Conservation (phyloP, 2,113 vertebrate species). For the Cygnus atratus region DNA sequence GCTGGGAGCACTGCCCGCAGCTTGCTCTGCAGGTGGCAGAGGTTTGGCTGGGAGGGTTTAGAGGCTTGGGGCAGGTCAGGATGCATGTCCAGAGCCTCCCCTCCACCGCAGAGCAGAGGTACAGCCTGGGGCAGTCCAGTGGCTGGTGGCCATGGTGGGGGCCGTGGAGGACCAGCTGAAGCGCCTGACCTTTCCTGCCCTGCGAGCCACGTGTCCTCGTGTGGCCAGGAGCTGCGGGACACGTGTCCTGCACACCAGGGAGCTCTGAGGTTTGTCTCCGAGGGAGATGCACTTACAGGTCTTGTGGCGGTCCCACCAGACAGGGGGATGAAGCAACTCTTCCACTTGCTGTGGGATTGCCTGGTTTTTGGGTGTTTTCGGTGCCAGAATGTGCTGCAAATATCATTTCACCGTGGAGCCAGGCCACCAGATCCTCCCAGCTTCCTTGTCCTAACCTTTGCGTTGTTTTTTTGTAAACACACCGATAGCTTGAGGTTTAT, state of each 20-base stretch:
- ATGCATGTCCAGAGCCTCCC: neutral
- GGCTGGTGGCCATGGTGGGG: neutral
- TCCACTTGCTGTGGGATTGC: neutral
- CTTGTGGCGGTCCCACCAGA: neutral
- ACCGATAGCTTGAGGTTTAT: conserved; percentile 52
- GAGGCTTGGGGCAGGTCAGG: neutral
- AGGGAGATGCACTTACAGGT: neutral
- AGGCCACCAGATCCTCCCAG: neutral
- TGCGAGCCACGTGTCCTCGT: neutral
- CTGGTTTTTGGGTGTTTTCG: neutral
- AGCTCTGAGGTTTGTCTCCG: neutral
- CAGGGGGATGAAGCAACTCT: neutral
- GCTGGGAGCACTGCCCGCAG: neutral
- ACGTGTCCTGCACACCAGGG: fast-evolving
- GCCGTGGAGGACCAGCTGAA: neutral
- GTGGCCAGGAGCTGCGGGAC: neutral
- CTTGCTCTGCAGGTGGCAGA: neutral
- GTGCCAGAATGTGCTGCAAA: neutral
- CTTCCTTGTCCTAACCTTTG: conserved; percentile 62
- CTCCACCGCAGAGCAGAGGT: neutral
- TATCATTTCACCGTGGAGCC: neutral
- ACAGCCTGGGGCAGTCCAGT: neutral
- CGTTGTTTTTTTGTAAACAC: conserved; percentile 62
- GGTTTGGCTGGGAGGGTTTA: neutral
- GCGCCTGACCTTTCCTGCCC: neutral